Conservation (phyloP, 2,113 vertebrate species). For the Trichomycterus rosablanca region DNA sequence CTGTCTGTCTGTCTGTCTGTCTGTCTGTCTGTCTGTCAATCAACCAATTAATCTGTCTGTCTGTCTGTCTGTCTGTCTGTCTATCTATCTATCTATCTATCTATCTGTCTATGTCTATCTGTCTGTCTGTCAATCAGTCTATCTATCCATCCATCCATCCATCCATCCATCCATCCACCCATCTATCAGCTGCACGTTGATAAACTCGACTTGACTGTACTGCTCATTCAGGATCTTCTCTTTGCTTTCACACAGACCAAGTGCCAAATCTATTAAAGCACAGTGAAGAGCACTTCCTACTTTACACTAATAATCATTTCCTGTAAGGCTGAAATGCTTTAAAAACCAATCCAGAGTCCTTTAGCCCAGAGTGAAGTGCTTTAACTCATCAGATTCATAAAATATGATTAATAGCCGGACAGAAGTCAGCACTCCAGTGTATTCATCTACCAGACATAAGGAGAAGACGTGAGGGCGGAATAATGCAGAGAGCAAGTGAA, state of each 20-base stretch:
- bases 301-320: neutral
- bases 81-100: too few relatives aligned
- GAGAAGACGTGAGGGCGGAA: conserved; percentile 13
- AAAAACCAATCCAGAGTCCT: neutral
- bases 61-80: too few relatives aligned
- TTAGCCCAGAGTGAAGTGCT: neutral
- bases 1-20: too few relatives aligned
- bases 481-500: conserved; percentile 25
- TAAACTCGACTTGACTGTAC: too few relatives aligned
- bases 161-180: too few relatives aligned
- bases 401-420: neutral
- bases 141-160: too few relatives aligned
- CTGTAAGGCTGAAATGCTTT: neutral
- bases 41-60: too few relatives aligned
- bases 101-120: too few relatives aligned
- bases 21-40: too few relatives aligned
- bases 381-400: neutral
- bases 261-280: neutral
- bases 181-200: too few relatives aligned
- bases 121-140: too few relatives aligned
- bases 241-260: neutral
- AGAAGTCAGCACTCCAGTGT: neutral
- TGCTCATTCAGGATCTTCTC: neutral
- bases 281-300: neutral
- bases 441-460: conserved; percentile 1